Evolutionary conservation across 2,797 vertebrate genomes (phyloP), one percentile per base, ranked within the genome.

Genomic region (Aldrovandia affinis): DNA sequence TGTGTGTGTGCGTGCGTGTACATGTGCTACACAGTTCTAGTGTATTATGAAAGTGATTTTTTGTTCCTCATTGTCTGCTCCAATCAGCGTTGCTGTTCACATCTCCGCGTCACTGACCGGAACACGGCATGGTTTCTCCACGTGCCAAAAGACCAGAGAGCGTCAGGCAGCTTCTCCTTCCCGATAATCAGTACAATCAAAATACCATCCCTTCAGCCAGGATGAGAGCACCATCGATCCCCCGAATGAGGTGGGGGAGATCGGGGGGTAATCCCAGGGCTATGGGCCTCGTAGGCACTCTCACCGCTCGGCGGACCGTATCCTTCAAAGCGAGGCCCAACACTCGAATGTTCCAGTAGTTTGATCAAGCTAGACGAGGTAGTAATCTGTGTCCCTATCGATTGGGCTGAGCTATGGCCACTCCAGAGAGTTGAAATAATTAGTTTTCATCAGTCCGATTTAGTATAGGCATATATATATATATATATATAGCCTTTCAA

Each of bases 351-450:
- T 89, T 93, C 90, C 89, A 92, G 92, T 92, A 89, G 89, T 88
- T 85, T 89, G 89, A 92, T 93, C 90, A 86, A 90, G 87, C 77
- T 50, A 85, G 85, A 85, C 85, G 86, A 83, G n/a, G 84, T 91
- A 86, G 93, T 95, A 95, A 95, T 95, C 92, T 94, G 90, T 90
- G 85, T 44, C 91, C 85, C 84, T 88, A 95, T 95, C 91, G 93
- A 95, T 94, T 93, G 89, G 87, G 87, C 91, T 86, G 84, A 92
- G 89, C 89, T 88, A 91, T 91, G 92, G 93, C 91, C 92, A 93
- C 94, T 94, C 93, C 82, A 86, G 93, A 93, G 94, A 93, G 91
- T 89, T 88, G 87, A 85, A 92, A 93, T 94, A 90, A 93, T 94
- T 93, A 93, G 91, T 93, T 93, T 94, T 93, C 90, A 93, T 94